Evolutionary conservation across 1,140 invertebrate species (phyloP).

Genomic region (Harpegnathos saltator): DNA sequence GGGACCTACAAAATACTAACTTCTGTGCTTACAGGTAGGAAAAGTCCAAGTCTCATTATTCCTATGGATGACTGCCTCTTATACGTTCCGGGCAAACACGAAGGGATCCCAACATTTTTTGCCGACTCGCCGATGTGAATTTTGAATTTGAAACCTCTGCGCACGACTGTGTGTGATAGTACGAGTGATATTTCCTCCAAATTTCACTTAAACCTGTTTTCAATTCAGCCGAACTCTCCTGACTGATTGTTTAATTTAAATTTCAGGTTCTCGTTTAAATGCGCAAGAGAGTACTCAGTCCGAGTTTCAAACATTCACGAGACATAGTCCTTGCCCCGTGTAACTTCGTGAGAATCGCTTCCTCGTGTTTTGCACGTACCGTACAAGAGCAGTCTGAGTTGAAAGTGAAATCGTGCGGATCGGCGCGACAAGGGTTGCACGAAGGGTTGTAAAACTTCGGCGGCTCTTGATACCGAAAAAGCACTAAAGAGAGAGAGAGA

Average conservation of each 20-base stretch:
- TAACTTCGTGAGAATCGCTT: too few species aligned
- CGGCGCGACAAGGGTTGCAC: neutral
- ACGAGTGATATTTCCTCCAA: too few species aligned
- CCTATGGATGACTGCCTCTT: constrained; percentile 69
- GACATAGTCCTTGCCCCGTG: too few species aligned
- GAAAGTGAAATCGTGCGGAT: constrained; percentile 73
- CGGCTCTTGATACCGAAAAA: neutral
- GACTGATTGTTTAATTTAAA: neutral
- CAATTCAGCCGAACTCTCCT: too few species aligned
- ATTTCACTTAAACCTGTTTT: too few species aligned
- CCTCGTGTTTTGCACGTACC: constrained; percentile 39
- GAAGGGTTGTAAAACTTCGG: constrained; percentile 22
- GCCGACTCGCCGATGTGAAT: too few species aligned
- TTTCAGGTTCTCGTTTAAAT: neutral
- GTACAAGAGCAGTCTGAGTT: constrained; percentile 62
- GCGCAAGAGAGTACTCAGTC: too few species aligned
- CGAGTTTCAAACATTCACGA: neutral
- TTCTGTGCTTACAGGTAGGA: constrained; percentile 87
- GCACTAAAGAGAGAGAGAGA: neutral
- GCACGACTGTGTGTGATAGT: too few species aligned
- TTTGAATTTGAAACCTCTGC: too few species aligned
- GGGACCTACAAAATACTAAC: constrained; percentile 87
- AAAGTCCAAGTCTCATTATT: constrained; percentile 86
- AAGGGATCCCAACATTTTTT: neutral
- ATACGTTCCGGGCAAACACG: constrained; percentile 55